Base-by-base conservation (phyloP, 2,113 vertebrate species). In the Boulengeromyrus knoepffleri region DNA sequence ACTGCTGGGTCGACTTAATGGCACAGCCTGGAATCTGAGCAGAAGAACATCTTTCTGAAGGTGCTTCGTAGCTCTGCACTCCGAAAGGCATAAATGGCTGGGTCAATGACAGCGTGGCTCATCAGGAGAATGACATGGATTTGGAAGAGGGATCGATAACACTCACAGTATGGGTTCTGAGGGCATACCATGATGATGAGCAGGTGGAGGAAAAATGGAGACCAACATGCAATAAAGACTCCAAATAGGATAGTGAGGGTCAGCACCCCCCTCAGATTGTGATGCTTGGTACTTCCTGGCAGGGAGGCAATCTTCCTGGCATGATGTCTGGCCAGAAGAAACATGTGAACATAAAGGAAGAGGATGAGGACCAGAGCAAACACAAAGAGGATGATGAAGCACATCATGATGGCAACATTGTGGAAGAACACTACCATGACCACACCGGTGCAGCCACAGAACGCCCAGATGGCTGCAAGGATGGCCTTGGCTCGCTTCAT, bases 41-140 rank as follows among this genome's bases (percentile, higher is more conserved):
- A 97, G 88, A 95, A 93, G 85, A 97, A 92, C 97, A 98, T 98
- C 93, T 96, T 99, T 90, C 91, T 97, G 90, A 98, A 98, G 0
- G 98, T 97, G 2, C 92, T 96, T 83, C 96, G 91, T 24, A 99
- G 92, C 92, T 99, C 98, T 2, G 96, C 95, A 21, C 96, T 98
- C 89, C 97, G 96, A 91, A 98, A 99, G 31, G 99, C 98, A 24
- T 99, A 99, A 93, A 99, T 99, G 87, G 98, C 97, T 0, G 99
- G 99, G 90, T 99, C 97, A 0, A 99, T 97, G 80, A 98, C 93
- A 0, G 97, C 97, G 4, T 99, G 99, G 92, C 97, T 98, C 96
- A 98, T 97, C 89, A 99, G 93, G 49, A 99, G 92, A 0, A 97
- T 95, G 24, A 98, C 95, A 0, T 99, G 97, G 21, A 99, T 94